Evolutionary conservation across 2,113 vertebrate species (phyloP), one percentile per base, ranked within the genome.

Genomic region (Oophaga pumilio): DNA sequence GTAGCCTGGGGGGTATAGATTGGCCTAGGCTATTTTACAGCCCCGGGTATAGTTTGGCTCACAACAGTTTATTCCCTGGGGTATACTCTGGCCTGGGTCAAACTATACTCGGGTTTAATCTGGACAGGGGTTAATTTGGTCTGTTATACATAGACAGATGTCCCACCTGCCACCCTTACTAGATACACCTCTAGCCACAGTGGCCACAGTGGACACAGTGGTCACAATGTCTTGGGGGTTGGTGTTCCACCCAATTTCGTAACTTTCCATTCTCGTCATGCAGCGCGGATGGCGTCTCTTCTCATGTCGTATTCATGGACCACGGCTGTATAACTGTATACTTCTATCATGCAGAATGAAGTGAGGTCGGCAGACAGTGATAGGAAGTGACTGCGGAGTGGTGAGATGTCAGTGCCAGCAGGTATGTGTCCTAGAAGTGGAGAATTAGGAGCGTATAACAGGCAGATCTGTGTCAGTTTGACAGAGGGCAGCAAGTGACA

Each of bases 361-460:
- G 33, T 64, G 43, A 53, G 64, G n/a, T 69, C 62, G 5, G 22
- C 43, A 26, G 64, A 83, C 64, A 69, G 13, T 68, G 81, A 83
- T 83, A 8, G n/a, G 64, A 83, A 26, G 62, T 50, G 81, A 83
- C 81, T 43, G 33, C 43, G 1, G 81, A 69, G 81, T 68, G 81
- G 8, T 8, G 62, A 68, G 43, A 66, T 83, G 81, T 83, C 81
- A 83, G 60, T 22, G 62, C 62, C 43, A 20, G 60, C 60, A 64
- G 43, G 43, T 83, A 66, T 26, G 13, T 24, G 53, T 82, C 62
- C 26, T 14, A 15, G 43, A 66, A 82, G 60, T n/a, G 22, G 52
- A 49, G 24, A n/a, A 64, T 82, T 82, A 82, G 22, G 53, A 69
- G 3, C 43, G 6, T 13, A 43, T 33, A 50, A 68, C 13, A 50